phyloP scores from a whole-genome alignment of 2,888 invertebrate species.

The Acleris laterana region DNA sequence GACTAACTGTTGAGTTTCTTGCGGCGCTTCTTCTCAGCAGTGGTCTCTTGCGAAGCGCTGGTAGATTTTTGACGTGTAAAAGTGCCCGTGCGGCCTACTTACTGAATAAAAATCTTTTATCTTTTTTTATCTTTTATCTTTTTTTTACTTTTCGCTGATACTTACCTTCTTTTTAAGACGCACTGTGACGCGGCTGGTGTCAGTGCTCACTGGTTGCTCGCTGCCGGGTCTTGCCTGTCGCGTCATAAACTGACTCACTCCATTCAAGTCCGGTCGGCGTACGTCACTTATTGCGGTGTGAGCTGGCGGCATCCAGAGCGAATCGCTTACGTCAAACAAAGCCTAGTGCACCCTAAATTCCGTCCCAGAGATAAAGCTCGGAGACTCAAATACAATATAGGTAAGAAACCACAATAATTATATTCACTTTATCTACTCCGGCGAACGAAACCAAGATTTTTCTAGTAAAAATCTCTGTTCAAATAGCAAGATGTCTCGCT shows the following conservation, averaged over 20 bases:
- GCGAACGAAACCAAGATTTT: no score
- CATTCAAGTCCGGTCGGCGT: slow-evolving; percentile 61
- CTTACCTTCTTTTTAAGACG: slow-evolving; percentile 51
- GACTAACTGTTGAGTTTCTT: no score
- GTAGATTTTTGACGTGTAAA: no score
- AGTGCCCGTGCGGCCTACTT: no score
- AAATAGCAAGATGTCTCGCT: no score
- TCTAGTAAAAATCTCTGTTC: slow-evolving; percentile 42
- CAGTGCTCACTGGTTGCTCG: slow-evolving; percentile 69
- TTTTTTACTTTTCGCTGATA: not conserved
- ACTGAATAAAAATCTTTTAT: no score
- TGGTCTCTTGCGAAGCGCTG: no score
- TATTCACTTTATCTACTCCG: no score
- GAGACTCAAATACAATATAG: slow-evolving; percentile 66
- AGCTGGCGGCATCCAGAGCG: slow-evolving; percentile 65
- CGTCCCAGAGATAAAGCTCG: slow-evolving; percentile 53
- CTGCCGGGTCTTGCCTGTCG: slow-evolving; percentile 67
- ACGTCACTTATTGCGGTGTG: slow-evolving; percentile 65
- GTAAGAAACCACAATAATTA: slow-evolving; percentile 43
- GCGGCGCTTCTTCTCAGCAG: no score
- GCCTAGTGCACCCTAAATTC: slow-evolving; percentile 64
- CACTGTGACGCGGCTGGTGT: slow-evolving; percentile 72
- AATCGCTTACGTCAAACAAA: slow-evolving; percentile 68
- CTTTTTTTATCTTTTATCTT: no score
- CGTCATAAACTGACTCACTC: slow-evolving; percentile 55